These are phyloP conservation scores for Tyria jacobaeae DNA, from an alignment of 2,888 invertebrate species.

Conservation along the genomic window DNA sequence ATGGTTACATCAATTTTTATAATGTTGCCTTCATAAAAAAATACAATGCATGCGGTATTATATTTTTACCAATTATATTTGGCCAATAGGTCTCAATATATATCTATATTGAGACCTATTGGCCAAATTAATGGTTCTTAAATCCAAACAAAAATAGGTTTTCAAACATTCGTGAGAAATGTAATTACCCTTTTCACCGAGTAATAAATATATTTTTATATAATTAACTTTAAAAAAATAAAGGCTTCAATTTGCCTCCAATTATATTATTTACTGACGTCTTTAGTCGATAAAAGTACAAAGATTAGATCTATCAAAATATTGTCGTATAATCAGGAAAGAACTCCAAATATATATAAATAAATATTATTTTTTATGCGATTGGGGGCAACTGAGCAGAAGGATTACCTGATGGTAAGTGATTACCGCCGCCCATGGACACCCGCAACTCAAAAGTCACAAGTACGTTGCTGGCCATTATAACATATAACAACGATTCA, in stretches of 20 bases:
- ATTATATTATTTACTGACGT: neutral
- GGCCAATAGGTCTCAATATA: no score
- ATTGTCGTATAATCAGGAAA: neutral
- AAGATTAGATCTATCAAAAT: neutral
- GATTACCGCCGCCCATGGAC: no score
- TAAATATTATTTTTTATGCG: no score
- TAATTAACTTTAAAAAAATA: neutral
- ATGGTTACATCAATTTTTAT: neutral
- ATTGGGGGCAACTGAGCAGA: no score
- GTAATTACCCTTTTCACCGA: slow-evolving; percentile 2
- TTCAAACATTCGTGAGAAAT: neutral
- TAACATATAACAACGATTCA: neutral
- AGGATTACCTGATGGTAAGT: no score
- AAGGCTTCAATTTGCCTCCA: neutral
- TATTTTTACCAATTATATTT: no score
- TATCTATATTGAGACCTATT: neutral
- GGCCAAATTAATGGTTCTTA: neutral
- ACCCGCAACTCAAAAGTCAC: no score
- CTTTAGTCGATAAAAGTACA: neutral
- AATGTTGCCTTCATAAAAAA: neutral
- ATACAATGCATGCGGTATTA: neutral
- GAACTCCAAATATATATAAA: neutral
- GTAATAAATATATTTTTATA: neutral
- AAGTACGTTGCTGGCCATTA: no score
- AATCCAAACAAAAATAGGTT: neutral